These are phyloP conservation scores for Acrobasis repandana DNA, from an alignment of 2,888 invertebrate genomes.

Conservation along the genomic window DNA sequence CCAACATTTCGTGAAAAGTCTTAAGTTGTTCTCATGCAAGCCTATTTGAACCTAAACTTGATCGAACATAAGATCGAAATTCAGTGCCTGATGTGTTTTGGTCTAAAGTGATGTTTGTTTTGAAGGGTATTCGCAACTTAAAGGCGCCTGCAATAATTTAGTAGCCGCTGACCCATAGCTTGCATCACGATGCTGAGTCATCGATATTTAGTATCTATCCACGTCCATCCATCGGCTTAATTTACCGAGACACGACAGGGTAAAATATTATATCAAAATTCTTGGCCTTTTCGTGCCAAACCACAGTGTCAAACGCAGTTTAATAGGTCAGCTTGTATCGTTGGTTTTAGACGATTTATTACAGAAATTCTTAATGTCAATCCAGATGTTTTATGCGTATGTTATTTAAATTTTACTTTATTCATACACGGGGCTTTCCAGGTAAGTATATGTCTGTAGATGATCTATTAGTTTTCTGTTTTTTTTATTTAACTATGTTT, in stretches of 20 bases:
- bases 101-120: conserved; percentile 3
- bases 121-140: conserved; percentile 6
- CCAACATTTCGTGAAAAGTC: neutral
- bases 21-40: neutral
- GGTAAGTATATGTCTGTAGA: too few relatives aligned
- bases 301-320: too few relatives aligned
- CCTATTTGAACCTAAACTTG: neutral
- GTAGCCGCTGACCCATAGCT: conserved; percentile 13
- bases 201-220: conserved; percentile 2
- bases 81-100: neutral
- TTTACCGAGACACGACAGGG: neutral
- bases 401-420: too few relatives aligned
- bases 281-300: neutral
- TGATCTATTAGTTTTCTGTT: too few relatives aligned
- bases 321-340: too few relatives aligned
- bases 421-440: too few relatives aligned
- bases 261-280: neutral
- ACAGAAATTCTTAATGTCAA: too few relatives aligned
- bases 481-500: too few relatives aligned
- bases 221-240: neutral
- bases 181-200: conserved; percentile 16
- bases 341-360: too few relatives aligned
- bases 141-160: conserved; percentile 12
- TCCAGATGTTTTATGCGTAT: too few relatives aligned
- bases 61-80: neutral